Conservation (phyloP, 2,888 invertebrate species). For the Drosophila emarginata region DNA sequence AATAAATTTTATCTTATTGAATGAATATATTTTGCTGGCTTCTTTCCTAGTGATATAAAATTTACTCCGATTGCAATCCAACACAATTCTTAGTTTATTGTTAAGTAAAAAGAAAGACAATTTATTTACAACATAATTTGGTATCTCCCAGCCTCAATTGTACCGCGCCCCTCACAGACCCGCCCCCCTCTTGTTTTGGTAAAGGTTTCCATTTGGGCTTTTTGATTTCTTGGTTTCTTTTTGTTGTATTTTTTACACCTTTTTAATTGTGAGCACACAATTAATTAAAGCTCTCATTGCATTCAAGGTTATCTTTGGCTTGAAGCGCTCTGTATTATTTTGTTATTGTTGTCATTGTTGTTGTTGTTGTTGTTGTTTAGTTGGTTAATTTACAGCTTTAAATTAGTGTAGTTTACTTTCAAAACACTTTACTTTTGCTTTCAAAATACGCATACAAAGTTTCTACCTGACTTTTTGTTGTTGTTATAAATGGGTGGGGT, state of each 20-base stretch:
- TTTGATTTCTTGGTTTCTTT: slow-evolving; percentile 1
- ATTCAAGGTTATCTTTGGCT: slow-evolving; percentile 65
- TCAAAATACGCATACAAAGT: slow-evolving; percentile 60
- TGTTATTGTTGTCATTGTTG: not conserved
- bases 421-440: slow-evolving; percentile 77
- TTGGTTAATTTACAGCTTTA: slow-evolving; percentile 77
- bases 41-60: no score
- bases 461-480: slow-evolving; percentile 9
- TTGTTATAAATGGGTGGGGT: slow-evolving; percentile 62
- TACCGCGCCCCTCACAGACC: not conserved
- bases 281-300: slow-evolving; percentile 76
- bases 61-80: not conserved
- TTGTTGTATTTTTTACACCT: slow-evolving; percentile 58
- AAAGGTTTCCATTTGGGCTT: not conserved
- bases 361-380: slow-evolving; percentile 51
- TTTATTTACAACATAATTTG: slow-evolving; percentile 1
- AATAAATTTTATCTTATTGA: no score
- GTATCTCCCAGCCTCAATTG: not conserved
- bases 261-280: slow-evolving; percentile 61
- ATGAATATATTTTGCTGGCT: no score
- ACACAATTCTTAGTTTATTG: not conserved
- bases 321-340: slow-evolving; percentile 47
- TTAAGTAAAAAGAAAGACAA: not conserved
- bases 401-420: slow-evolving; percentile 76
- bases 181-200: not conserved